phyloP scores from a whole-genome alignment of 2,113 vertebrate species.

The Syrmaticus mikado region DNA sequence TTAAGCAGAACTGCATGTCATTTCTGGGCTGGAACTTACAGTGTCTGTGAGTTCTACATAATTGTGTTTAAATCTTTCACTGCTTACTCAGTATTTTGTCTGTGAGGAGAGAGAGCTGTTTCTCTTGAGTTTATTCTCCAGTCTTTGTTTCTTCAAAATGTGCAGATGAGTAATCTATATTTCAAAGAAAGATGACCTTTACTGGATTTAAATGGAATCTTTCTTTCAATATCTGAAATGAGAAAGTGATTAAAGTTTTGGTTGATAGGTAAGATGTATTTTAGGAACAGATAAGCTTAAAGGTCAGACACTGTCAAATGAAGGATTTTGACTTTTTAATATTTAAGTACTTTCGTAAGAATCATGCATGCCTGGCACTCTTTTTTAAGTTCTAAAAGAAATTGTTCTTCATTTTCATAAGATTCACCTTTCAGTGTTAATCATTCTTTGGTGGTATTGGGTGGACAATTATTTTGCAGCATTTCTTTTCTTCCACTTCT shows the following conservation, averaged over 20 bases:
- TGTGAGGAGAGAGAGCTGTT: neutral
- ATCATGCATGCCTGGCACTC: conserved; percentile 62
- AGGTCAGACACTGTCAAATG: conserved; percentile 80
- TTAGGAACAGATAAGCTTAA: conserved; percentile 81
- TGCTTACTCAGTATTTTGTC: conserved; percentile 72
- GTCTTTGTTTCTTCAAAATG: conserved; percentile 54
- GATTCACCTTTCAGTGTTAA: conserved; percentile 36
- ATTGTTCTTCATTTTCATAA: conserved; percentile 56
- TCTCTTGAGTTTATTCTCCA: conserved; percentile 58
- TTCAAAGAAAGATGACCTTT: conserved; percentile 83
- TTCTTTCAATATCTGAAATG: conserved; percentile 82
- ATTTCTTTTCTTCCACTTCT: neutral
- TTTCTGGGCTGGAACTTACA: conserved; percentile 59
- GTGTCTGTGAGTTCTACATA: conserved; percentile 35
- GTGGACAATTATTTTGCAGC: neutral
- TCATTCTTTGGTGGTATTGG: neutral
- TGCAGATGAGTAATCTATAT: conserved; percentile 75
- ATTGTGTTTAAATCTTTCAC: conserved; percentile 70
- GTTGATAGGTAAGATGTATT: conserved; percentile 80
- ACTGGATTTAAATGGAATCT: conserved; percentile 80
- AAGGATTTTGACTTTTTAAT: conserved; percentile 78
- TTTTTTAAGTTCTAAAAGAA: conserved; percentile 61
- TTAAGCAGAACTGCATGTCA: conserved; percentile 46
- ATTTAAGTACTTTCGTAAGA: conserved; percentile 74
- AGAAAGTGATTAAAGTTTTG: conserved; percentile 82